phyloP scores from a whole-genome alignment of 2,113 vertebrate species.

The Tragelaphus imberbis region DNA sequence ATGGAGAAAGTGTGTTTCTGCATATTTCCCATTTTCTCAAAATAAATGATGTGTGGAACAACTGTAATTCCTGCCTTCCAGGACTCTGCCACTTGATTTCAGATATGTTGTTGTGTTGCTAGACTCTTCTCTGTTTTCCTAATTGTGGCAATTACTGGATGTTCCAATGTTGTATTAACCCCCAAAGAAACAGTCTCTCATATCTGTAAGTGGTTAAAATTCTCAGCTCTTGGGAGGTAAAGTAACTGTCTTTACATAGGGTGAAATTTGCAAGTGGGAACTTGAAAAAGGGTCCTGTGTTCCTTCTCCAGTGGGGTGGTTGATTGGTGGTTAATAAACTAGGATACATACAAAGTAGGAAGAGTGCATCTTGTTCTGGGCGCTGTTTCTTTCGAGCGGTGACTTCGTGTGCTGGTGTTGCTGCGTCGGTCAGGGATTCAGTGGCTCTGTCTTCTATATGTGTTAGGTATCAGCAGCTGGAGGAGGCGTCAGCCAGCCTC shows the following conservation, averaged over 20 bases:
- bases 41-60: neutral
- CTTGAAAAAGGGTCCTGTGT: neutral
- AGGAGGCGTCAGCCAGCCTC: slow-evolving; percentile 86
- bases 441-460: neutral
- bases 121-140: neutral
- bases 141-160: neutral
- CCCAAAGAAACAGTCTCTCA: neutral
- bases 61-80: neutral
- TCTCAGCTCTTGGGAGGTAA: neutral
- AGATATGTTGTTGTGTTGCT: neutral
- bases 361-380: neutral
- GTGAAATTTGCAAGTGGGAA: neutral
- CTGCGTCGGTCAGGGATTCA: neutral
- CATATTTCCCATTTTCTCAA: neutral
- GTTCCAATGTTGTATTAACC: neutral
- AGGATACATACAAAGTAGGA: fast-evolving
- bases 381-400: fast-evolving
- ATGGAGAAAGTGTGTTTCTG: neutral
- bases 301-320: fast-evolving
- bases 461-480: slow-evolving; percentile 86
- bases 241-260: neutral
- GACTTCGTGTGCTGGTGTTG: neutral
- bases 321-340: fast-evolving
- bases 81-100: neutral
- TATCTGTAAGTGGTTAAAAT: neutral